Base-by-base conservation (phyloP, 2,888 invertebrate genomes). In the Rutpela maculata region DNA sequence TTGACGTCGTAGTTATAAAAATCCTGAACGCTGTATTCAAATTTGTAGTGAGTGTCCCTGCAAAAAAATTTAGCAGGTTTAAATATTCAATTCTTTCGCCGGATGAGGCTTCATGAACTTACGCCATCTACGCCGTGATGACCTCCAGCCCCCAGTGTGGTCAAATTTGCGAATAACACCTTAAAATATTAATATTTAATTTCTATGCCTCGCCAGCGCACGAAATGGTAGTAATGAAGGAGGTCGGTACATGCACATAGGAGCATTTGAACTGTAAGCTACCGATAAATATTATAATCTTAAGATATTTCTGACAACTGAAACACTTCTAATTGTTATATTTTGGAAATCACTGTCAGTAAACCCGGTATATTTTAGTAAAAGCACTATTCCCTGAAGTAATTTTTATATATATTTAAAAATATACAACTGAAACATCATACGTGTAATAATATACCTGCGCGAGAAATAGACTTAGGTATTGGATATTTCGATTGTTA, bases 1-100 rank as follows among this genome's bases (percentile, higher is more conserved):
- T n/a, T n/a, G n/a, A n/a, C n/a, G n/a, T n/a, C n/a, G n/a, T n/a
- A n/a, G n/a, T n/a, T n/a, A n/a, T n/a, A n/a, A n/a, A n/a, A n/a
- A n/a, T n/a, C 89, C 63, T 87, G 84, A 17, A 90, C 89, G 5
- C 89, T 89, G 74, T 90, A 89, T 60, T 87, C 87, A 80, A 87
- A 90, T 79, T 87, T 84, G 81, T 89, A 90, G 56, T 85, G 82
- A 57, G 86, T 59, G 12, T 69, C 19, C 59, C 69, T 69, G 15
- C 7, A 59, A 57, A 15, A 56, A 31, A 65, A n/a, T n/a, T 43
- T 2, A 1, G 10, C 1, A 15, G 12, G 43, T 43, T 60, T 22
- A 4, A 60, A 22, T 19, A 15, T 31, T 63, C 6, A n/a, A 9
- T 63, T 0, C 1, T 35, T 63, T 38, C 17, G 11, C 3, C 17